Conservation (phyloP, 2,797 vertebrate species). For the Xenopus petersii region DNA sequence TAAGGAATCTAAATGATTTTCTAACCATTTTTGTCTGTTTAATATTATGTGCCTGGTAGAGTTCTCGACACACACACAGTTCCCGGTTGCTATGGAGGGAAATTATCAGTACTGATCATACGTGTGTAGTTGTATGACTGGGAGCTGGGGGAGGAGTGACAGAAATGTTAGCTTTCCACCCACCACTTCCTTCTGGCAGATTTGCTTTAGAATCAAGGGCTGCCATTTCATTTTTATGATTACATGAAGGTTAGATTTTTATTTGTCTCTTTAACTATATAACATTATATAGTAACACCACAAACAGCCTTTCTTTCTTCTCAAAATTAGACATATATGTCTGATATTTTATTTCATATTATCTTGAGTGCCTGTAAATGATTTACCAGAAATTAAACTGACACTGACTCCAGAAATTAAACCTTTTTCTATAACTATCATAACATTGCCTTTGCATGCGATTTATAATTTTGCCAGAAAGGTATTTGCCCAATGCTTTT, state of each 20-base stretch:
- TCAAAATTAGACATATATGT: not conserved
- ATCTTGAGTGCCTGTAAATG: not conserved
- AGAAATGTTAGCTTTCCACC: slow-evolving; percentile 42
- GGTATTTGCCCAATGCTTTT: too few species aligned
- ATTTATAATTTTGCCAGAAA: too few species aligned
- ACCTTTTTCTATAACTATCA: too few species aligned
- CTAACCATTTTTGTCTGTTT: slow-evolving; percentile 33
- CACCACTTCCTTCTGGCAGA: slow-evolving; percentile 39
- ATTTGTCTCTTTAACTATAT: not conserved
- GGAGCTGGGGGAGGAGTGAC: slow-evolving; percentile 39
- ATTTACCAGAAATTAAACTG: too few species aligned
- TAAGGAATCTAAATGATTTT: slow-evolving; percentile 10
- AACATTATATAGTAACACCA: not conserved
- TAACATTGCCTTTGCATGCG: too few species aligned
- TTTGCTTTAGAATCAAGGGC: slow-evolving; percentile 8
- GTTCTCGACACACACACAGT: slow-evolving; percentile 6
- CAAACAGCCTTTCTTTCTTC: not conserved
- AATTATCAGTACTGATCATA: slow-evolving; percentile 20
- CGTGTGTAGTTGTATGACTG: slow-evolving; percentile 33
- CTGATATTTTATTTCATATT: not conserved
- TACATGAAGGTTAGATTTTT: not conserved
- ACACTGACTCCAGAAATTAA: too few species aligned
- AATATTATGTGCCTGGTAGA: slow-evolving; percentile 25
- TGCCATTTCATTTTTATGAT: not conserved
- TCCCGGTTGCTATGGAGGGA: slow-evolving; percentile 41